Base-by-base conservation (phyloP, 2,113 vertebrate genomes). In the Onychostruthus taczanowskii region DNA sequence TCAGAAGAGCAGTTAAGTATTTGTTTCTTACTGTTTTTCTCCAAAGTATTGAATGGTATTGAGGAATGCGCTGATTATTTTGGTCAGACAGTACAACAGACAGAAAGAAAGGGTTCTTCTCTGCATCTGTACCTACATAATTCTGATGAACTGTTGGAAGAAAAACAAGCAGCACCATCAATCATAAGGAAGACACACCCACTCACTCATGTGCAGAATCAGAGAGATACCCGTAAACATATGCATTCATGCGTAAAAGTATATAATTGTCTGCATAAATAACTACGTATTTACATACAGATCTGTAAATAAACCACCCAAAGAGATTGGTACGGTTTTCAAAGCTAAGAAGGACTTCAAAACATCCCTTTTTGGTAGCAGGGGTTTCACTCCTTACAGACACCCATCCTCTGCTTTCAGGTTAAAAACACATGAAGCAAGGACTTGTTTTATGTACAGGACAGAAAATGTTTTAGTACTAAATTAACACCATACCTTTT, bases 51-150 rank as follows among this genome's bases (percentile, higher is more conserved):
- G 99, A 98, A 88, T 99, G 98, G 95, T 99, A 99, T 94, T 99
- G 99, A 89, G 99, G 99, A 94, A 99, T 98, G 28, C 99, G 98
- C 95, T 99, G 99, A 97, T 99, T 99, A 97, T 99, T 99, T 97
- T 99, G 99, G 96, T 99, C 99, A 7, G 99, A 99, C 50, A 99
- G 98, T 74, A 99, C 99, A 47, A 99, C 99, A 2, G 99, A 99
- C 87, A 99, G 97, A 95, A 99, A 99, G 97, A 99, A 99, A 37
- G 99, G 99, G 93, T 99, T 99, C 98, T 99, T 99, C 95, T 99
- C 99, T 20, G 98, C 98, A 76, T 99, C 99, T 1, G 98, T 99
- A 24, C 99, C 99, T 83, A 99, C 96, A 43, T 99, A 99, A 97
- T 99, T 99, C 95, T 99, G 99, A 97, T 99, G 99, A 89, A 99